Conservation (phyloP, 2,888 invertebrate genomes). For the Athalia circularis region DNA sequence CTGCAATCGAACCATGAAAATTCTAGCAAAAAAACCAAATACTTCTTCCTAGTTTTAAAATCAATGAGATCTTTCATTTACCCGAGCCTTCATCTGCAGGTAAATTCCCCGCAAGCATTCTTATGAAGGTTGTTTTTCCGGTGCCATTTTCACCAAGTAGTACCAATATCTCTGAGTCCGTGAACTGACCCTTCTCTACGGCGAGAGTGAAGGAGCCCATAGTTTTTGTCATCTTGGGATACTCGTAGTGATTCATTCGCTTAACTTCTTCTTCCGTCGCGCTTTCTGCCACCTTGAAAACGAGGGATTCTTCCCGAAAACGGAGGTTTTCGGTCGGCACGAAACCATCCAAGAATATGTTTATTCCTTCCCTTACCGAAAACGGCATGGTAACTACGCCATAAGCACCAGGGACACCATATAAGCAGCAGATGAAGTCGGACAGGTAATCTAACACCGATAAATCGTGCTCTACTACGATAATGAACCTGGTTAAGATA, state of each 20-base stretch:
- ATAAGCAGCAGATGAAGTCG: constrained; percentile 98
- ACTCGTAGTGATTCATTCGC: constrained; percentile 96
- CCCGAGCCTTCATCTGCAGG: constrained; percentile 89
- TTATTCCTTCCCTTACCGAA: constrained; percentile 99
- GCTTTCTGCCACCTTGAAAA: constrained; percentile 99
- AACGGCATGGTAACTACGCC: constrained; percentile 99
- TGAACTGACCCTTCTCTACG: constrained; percentile 95
- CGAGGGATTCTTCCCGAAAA: constrained; percentile 96
- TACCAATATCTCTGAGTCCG: constrained; percentile 99
- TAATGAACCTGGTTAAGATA: constrained; percentile 86
- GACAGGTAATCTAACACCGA: constrained; percentile 99
- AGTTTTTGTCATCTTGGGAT: constrained; percentile 93
- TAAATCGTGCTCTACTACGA: constrained; percentile 99
- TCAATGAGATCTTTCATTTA: constrained; percentile 62
- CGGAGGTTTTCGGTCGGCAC: constrained; percentile 99
- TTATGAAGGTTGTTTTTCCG: constrained; percentile 99
- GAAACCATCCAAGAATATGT: constrained; percentile 99
- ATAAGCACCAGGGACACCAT: constrained; percentile 98
- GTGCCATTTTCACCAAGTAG: constrained; percentile 98
- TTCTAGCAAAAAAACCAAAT: not conserved
- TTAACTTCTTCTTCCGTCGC: constrained; percentile 98
- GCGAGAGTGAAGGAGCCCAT: constrained; percentile 87
- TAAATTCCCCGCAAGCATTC: constrained; percentile 97
- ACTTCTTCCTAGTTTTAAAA: not conserved
- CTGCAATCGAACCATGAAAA: constrained; percentile 67